Evolutionary conservation across 2,797 vertebrate genomes (phyloP), one percentile per base, ranked within the genome.

Genomic region (Hoplostethus atlanticus): DNA sequence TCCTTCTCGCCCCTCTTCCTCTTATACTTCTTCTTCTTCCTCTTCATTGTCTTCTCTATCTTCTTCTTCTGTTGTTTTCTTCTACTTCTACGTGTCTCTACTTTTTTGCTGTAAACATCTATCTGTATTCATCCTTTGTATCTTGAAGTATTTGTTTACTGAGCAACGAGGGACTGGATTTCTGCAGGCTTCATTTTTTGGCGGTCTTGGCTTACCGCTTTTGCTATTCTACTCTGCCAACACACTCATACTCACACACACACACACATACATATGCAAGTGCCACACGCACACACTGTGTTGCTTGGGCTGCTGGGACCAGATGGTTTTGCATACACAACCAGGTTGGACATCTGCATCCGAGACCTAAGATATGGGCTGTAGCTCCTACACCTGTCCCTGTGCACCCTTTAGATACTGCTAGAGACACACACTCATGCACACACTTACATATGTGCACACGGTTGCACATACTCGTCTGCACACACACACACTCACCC

Each of bases 331-430:
- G 53, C 47, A 84, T 71, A 36, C 34, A 83, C 67, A 76, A 87
- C 44, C 65, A 62, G 44, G 58, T 56, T 62, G 61, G 68, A 73
- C 63, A 72, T 77, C 66, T 84, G 81, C 62, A 80, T n/a, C n/a
- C 30, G 38, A 8, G 51, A 64, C 50, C 60, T 44, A 2, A 60
- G 40, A 67, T 51, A 56, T 3, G 34, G 25, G 57, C 71, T 68
- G 63, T 72, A 77, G 67, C 47, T 52, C 63, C 55, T 56, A 60
- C 51, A 67, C 53, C 54, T 68, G 63, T 60, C 67, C 11, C 48
- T 3, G 5, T 16, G 30, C 30, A 36, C 67, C 34, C 34, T 57
- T 21, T 12, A 12, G 48, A 64, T 42, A 13, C 64, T 12, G 34
- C 51, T 31, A n/a, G 30, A n/a, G 31, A 40, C 17, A 40, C 21